Base-by-base conservation (phyloP, 1,140 invertebrate species). In the Matsumurasca onukii region DNA sequence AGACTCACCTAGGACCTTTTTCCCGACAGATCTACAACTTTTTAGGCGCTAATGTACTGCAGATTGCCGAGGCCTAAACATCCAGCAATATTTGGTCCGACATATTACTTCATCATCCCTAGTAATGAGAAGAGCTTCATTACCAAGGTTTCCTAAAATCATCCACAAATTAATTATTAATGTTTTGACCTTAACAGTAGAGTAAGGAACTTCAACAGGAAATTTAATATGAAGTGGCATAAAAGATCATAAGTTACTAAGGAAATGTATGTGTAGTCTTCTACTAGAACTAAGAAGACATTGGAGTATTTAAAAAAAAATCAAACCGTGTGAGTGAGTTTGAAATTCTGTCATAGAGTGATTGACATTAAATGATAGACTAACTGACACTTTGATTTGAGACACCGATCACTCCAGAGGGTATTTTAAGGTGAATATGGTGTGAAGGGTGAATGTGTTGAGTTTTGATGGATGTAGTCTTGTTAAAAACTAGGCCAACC, bases 51-150 rank as follows among this genome's bases (percentile, higher is more conserved):
- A 63, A 88, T 86, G 71, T 82, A 84, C 17, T 82, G 80, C 0
- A 81, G 75, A 73, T 83, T 82, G 51, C 86, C 86, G 31, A 85
- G 79, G n/a, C 86, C 86, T 30, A 88, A 76, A 75, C 86, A 88
- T 17, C 84, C 85, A 65, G 82, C 81, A 24, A 81, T 81, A 71
- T 88, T 89, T 12, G 81, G 84, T 45, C 88, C 87, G 49, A 89
- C 72, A 83, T 77, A 82, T 88, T 1, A 89, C 86, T 71, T 85
- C 84, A 76, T 86, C 85, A 72, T 84, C 81, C 71, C 84, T 83
- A 25, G 84, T 86, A 17, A 89, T 82, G 61, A 89, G 81, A 45
- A 89, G 76, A 27, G 87, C 86, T 79, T 89, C 86, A 77, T 87
- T 88, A 17, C 86, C 87, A 39, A 86, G 79, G 70, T 82, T 80